Percentiles rank a stretch among this genome's conserved stretches.
Evolutionary conservation across 2,113 vertebrate species (phyloP).

Genomic region (Alouatta palliata): DNA sequence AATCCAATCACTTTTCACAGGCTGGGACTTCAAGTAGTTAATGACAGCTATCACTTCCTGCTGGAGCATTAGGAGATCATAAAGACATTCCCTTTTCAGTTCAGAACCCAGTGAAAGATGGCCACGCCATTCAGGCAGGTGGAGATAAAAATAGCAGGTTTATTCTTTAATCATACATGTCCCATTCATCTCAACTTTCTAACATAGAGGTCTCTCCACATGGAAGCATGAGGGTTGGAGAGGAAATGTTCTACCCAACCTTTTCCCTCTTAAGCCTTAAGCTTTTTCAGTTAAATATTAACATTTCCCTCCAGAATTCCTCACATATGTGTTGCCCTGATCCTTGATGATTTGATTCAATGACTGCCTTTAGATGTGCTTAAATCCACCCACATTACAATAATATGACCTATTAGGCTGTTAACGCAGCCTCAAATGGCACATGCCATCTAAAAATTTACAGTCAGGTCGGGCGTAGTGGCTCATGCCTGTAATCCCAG

Average conservation of each 20-base stretch:
- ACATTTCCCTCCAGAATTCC: neutral
- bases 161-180: neutral
- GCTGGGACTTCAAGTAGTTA: neutral
- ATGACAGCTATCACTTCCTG: neutral
- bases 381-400: neutral
- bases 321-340: slow-evolving; percentile 1
- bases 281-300: neutral
- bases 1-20: neutral
- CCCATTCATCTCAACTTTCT: neutral
- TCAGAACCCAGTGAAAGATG: neutral
- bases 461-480: neutral
- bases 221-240: neutral
- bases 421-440: neutral
- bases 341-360: neutral
- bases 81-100: neutral
- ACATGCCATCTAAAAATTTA: neutral
- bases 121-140: neutral
- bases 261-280: neutral
- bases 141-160: slow-evolving; percentile 11
- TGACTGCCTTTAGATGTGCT: neutral
- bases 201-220: neutral
- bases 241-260: neutral
- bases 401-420: neutral
- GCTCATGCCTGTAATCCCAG: no score
- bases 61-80: neutral